A percentile compares a stretch with the other conserved stretches of the same genome.
Conservation (phyloP, 2,113 vertebrate species). For the Mustelus asterias region DNA sequence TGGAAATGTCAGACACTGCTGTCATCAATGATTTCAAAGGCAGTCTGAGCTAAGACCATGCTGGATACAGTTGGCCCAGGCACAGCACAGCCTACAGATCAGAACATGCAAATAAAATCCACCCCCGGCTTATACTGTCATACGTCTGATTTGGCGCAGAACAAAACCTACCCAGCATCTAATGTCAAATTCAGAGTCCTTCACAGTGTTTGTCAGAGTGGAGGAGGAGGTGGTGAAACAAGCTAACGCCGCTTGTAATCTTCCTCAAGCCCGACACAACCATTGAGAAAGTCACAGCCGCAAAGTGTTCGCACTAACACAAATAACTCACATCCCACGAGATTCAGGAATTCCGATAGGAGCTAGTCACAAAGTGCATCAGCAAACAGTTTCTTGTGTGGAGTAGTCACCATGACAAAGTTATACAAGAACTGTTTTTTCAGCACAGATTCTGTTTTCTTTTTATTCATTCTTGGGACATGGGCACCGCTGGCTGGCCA, state of each 20-base stretch:
- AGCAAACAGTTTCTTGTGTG: background rate
- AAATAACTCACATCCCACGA: background rate
- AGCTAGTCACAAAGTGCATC: background rate
- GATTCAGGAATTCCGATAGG: background rate
- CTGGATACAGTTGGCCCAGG: background rate
- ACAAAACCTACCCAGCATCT: background rate
- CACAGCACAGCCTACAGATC: background rate
- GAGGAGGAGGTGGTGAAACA: background rate
- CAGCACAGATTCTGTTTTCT: background rate
- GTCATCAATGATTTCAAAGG: background rate
- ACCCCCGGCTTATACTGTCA: background rate
- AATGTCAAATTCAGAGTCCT: background rate
- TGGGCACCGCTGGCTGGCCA: too few relatives aligned
- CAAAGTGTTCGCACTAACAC: background rate
- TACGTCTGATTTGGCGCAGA: background rate
- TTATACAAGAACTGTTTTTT: background rate
- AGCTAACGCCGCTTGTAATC: background rate
- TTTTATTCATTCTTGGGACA: too few relatives aligned
- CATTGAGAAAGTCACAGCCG: background rate
- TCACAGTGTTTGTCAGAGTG: too few relatives aligned
- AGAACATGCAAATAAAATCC: conserved; percentile 24
- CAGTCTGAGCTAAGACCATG: background rate
- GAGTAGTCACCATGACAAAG: background rate
- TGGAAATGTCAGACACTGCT: background rate
- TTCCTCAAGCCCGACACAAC: background rate